Conservation (phyloP, 2,888 invertebrate genomes). For the Pandemis corylana region DNA sequence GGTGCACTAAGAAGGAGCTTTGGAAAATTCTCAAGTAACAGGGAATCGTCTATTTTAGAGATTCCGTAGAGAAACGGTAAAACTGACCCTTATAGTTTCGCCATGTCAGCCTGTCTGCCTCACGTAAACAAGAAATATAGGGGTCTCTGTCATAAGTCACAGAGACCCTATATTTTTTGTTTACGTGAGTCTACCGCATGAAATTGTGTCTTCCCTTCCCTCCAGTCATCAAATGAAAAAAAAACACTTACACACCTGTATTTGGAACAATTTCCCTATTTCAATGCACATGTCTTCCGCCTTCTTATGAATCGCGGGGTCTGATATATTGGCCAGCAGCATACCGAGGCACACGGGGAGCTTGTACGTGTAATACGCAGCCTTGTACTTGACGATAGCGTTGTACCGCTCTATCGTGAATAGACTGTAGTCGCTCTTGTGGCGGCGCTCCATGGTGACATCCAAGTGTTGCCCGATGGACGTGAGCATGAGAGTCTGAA, state of each 20-base stretch:
- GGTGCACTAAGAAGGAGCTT: too few relatives aligned
- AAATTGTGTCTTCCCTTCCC: background rate
- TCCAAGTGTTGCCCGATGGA: slow-evolving; percentile 93
- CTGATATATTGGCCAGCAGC: slow-evolving; percentile 89
- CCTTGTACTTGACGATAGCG: slow-evolving; percentile 94
- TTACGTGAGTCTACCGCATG: background rate
- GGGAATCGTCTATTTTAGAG: too few relatives aligned
- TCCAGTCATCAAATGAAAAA: background rate
- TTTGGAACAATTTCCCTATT: slow-evolving; percentile 97
- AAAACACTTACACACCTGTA: slow-evolving; percentile 86
- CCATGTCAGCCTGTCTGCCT: too few relatives aligned
- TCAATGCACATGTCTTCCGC: slow-evolving; percentile 92
- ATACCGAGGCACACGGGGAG: slow-evolving; percentile 94
- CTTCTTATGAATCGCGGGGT: slow-evolving; percentile 88
- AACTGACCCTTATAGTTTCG: too few relatives aligned
- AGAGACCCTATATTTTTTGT: background rate
- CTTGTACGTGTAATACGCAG: slow-evolving; percentile 95
- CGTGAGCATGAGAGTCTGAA: slow-evolving; percentile 85
- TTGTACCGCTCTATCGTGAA: slow-evolving; percentile 93
- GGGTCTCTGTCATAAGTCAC: too few relatives aligned
- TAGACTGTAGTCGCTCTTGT: slow-evolving; percentile 66
- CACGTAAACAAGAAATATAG: too few relatives aligned
- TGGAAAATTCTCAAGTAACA: too few relatives aligned
- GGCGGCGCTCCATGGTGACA: slow-evolving; percentile 84
- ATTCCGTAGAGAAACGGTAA: too few relatives aligned